Conservation (phyloP, 1,140 invertebrate species). For the Ceratitis capitata region DNA sequence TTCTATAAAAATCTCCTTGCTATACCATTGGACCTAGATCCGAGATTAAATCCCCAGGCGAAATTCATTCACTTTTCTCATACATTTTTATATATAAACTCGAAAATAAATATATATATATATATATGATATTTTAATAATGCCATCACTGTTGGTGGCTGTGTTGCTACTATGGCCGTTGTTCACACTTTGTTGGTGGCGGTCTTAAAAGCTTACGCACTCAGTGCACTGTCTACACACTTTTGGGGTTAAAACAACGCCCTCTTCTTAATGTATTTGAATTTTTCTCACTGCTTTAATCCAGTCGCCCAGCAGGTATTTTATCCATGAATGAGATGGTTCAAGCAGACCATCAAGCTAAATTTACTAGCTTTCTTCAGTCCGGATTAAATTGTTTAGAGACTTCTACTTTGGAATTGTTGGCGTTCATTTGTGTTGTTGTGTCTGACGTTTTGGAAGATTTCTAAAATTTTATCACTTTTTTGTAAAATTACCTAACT, state of each 20-base stretch:
- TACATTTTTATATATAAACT: no score
- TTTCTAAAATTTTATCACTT: no score
- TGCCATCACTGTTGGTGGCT: background rate
- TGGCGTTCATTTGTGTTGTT: background rate
- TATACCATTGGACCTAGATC: no score
- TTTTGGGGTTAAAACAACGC: background rate
- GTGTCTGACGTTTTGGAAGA: background rate
- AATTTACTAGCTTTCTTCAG: background rate
- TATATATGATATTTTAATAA: background rate
- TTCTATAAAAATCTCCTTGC: no score
- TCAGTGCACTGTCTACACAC: background rate
- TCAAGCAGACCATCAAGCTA: no score
- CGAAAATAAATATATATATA: no score
- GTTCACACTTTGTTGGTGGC: background rate
- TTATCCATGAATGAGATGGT: no score
- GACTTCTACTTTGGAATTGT: background rate
- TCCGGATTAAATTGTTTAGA: background rate
- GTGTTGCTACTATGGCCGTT: background rate
- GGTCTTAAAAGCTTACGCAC: background rate
- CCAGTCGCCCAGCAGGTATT: background rate
- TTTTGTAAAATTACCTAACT: no score
- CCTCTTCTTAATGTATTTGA: background rate
- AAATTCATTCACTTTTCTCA: no score
- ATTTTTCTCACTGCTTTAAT: background rate
- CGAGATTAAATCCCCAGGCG: no score